phyloP scores from a whole-genome alignment of 2,888 invertebrate genomes.

The Villa cingulata region DNA sequence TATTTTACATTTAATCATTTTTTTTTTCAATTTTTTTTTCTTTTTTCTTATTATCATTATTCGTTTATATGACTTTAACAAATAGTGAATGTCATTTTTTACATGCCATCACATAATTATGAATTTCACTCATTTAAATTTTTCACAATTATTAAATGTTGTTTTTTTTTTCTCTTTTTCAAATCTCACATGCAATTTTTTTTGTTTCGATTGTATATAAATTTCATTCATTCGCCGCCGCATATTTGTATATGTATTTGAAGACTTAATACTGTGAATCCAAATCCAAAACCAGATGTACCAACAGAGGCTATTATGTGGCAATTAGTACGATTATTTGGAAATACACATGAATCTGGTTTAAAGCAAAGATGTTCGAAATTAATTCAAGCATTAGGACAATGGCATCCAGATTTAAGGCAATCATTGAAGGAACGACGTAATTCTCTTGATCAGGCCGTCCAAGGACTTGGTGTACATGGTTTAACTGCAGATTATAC shows the following conservation, averaged over 20 bases:
- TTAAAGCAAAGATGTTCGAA: constrained; percentile 47
- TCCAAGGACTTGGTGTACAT: constrained; percentile 77
- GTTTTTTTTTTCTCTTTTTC: too few relatives aligned
- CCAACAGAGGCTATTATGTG: constrained; percentile 71
- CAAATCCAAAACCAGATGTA: constrained; percentile 47
- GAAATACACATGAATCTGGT: constrained; percentile 43
- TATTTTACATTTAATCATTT: too few relatives aligned
- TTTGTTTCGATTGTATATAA: not conserved
- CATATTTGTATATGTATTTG: too few relatives aligned
- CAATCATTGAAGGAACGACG: constrained; percentile 53
- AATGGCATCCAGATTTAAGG: constrained; percentile 52
- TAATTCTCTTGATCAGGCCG: constrained; percentile 65
- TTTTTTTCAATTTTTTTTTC: too few relatives aligned
- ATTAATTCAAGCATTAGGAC: constrained; percentile 44
- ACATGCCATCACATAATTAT: not conserved
- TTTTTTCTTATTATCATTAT: too few relatives aligned
- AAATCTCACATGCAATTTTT: too few relatives aligned
- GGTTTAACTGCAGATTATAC: constrained; percentile 59
- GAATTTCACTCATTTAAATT: constrained; percentile 3
- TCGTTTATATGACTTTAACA: too few relatives aligned
- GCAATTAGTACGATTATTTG: constrained; percentile 69
- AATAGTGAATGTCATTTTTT: too few relatives aligned
- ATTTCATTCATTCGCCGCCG: not conserved
- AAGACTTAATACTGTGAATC: constrained; percentile 33
- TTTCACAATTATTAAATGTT: too few relatives aligned